A percentile compares a stretch with the other conserved stretches of the same genome.
These are phyloP conservation scores for Pavo muticus DNA, from an alignment of 2,113 vertebrate species.

Conservation along the genomic window DNA sequence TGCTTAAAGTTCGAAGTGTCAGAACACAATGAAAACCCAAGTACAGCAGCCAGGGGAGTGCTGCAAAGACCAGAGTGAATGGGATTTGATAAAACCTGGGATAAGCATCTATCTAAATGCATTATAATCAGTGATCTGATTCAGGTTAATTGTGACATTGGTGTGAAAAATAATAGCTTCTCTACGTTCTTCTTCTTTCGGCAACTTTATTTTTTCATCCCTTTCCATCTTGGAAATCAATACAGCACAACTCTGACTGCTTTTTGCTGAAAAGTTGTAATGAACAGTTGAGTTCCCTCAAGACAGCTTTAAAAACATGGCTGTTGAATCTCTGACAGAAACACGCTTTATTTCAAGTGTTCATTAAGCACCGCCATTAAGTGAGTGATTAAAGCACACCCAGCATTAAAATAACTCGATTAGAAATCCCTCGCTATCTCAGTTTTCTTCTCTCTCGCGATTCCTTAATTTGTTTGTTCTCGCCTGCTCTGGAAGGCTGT, in stretches of 20 bases:
- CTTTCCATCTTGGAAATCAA: constrained; percentile 28
- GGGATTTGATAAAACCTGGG: background rate
- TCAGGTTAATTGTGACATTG: background rate
- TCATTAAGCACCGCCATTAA: constrained; percentile 57
- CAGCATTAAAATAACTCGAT: constrained; percentile 62
- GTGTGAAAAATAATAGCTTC: background rate
- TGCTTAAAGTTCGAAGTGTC: fast-evolving
- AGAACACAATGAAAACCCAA: background rate
- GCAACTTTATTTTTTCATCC: background rate
- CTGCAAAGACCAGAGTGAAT: background rate
- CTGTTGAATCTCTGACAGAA: constrained; percentile 51
- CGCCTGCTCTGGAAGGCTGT: constrained; percentile 21
- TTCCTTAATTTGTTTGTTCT: constrained; percentile 63
- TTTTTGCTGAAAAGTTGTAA: constrained; percentile 53
- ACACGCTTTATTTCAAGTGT: constrained; percentile 53
- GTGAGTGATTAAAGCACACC: constrained; percentile 59
- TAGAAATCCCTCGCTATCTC: constrained; percentile 65
- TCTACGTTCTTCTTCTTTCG: background rate
- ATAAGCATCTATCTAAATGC: background rate
- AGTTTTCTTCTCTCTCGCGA: constrained; percentile 34
- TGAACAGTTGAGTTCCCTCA: constrained; percentile 54
- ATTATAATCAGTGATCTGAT: background rate
- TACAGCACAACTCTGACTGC: background rate
- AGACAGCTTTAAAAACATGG: constrained; percentile 45
- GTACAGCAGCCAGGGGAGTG: background rate